Percentiles rank a stretch among this genome's conserved stretches.
phyloP scores from a whole-genome alignment of 2,113 vertebrate genomes.

The Oryzias celebensis region DNA sequence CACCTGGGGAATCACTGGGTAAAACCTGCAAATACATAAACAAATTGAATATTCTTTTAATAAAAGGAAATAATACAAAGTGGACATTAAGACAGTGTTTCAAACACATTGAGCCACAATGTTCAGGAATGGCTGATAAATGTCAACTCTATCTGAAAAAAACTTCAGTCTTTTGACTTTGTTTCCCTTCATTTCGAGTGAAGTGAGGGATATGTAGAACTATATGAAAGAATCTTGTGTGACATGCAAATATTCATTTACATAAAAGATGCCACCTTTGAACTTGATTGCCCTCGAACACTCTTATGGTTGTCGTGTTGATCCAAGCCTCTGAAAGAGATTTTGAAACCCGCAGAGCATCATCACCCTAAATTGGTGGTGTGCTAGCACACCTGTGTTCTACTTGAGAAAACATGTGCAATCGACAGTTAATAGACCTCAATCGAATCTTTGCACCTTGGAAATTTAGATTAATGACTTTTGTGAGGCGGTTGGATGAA shows the following conservation, averaged over 20 bases:
- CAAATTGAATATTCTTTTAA: background rate
- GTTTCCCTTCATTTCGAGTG: too few species aligned
- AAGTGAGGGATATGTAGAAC: too few species aligned
- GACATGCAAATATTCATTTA: background rate
- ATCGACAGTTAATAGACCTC: slow-evolving; percentile 61
- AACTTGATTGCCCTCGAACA: background rate
- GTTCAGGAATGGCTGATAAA: too few species aligned
- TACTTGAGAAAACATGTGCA: slow-evolving; percentile 58
- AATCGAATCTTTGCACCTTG: slow-evolving; percentile 50
- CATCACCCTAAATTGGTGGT: slow-evolving; percentile 71
- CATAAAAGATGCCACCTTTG: background rate
- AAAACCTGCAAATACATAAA: slow-evolving; percentile 23
- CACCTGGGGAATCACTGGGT: slow-evolving; percentile 55
- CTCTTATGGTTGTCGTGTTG: slow-evolving; percentile 9
- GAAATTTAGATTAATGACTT: slow-evolving; percentile 46
- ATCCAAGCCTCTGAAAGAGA: slow-evolving; percentile 10
- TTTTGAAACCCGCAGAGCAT: slow-evolving; percentile 28
- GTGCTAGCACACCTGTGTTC: slow-evolving; percentile 74
- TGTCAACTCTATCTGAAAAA: too few species aligned
- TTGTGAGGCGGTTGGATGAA: slow-evolving; percentile 38
- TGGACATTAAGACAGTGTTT: too few species aligned
- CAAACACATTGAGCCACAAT: too few species aligned
- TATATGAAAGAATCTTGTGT: too few species aligned
- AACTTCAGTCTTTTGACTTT: too few species aligned
- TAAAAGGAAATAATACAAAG: background rate